These are phyloP conservation scores for Ptilorrhoa leucosticta DNA, from an alignment of 2,113 vertebrate species.

Conservation along the genomic window DNA sequence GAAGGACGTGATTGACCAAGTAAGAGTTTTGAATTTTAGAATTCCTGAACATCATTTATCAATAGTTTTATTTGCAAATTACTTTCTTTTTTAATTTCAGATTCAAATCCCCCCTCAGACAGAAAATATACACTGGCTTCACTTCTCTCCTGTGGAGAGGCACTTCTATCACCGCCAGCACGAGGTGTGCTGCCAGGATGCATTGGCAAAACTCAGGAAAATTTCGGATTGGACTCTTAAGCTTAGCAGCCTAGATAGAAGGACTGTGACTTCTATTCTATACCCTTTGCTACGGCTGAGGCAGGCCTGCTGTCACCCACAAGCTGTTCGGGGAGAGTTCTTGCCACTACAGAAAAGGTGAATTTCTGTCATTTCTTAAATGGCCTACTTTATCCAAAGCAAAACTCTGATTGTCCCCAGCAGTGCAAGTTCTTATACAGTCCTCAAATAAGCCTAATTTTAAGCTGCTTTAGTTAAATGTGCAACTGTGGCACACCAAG, in stretches of 20 bases:
- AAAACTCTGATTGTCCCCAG: not conserved
- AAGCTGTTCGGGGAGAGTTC: constrained; percentile 96
- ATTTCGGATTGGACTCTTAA: constrained; percentile 95
- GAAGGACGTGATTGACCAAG: constrained; percentile 97
- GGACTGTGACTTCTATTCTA: constrained; percentile 90
- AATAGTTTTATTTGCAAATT: not conserved
- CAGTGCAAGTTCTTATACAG: not conserved
- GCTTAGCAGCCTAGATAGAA: constrained; percentile 91
- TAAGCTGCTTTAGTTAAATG: not conserved
- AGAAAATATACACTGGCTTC: constrained; percentile 93
- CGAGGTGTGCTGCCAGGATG: constrained; percentile 97
- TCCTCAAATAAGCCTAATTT: not conserved
- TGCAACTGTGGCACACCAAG: not conserved
- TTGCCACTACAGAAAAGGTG: constrained; percentile 97
- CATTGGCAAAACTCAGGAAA: constrained; percentile 89
- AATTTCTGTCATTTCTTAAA: not conserved
- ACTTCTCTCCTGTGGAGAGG: constrained; percentile 95
- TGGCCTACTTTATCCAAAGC: not conserved
- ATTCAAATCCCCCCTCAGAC: constrained; percentile 97
- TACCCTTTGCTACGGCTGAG: constrained; percentile 90
- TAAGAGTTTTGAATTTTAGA: constrained; percentile 47
- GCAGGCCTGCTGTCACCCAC: constrained; percentile 97
- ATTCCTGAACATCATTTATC: not conserved
- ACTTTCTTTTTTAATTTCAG: constrained; percentile 59
- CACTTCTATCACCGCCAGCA: constrained; percentile 98